Conservation (phyloP, 1,140 invertebrate genomes). For the Neodiprion pinetum region DNA sequence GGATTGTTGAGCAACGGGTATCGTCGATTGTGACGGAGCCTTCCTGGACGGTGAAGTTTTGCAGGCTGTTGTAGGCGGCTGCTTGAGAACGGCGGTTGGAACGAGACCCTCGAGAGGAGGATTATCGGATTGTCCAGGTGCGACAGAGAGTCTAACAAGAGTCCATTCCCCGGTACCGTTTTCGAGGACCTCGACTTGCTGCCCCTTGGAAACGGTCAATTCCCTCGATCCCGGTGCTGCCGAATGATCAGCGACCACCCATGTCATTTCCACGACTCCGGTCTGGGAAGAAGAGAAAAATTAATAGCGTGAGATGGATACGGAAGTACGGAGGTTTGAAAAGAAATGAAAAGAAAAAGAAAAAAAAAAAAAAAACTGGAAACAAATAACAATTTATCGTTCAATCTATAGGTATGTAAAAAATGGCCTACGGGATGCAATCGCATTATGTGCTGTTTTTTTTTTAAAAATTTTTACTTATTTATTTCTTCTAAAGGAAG, state of each 20-base stretch:
- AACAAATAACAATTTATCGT: too few species aligned
- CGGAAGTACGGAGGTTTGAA: neutral
- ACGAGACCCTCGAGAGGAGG: slow-evolving; percentile 81
- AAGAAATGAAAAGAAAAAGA: too few species aligned
- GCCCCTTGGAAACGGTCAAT: slow-evolving; percentile 81
- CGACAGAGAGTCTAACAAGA: slow-evolving; percentile 55
- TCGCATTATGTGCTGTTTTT: too few species aligned
- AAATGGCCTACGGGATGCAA: too few species aligned
- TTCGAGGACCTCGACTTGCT: slow-evolving; percentile 92
- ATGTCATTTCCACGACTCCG: slow-evolving; percentile 80
- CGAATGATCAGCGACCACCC: slow-evolving; percentile 84
- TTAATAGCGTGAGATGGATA: slow-evolving; percentile 16
- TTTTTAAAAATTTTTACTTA: too few species aligned
- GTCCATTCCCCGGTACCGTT: slow-evolving; percentile 62
- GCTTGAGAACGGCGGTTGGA: slow-evolving; percentile 82
- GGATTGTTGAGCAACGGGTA: slow-evolving; percentile 44
- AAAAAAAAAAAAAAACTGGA: too few species aligned
- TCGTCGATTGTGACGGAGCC: slow-evolving; percentile 36
- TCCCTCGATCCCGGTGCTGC: slow-evolving; percentile 74
- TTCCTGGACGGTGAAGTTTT: slow-evolving; percentile 70
- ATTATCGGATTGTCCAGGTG: slow-evolving; percentile 61
- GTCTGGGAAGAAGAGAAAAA: slow-evolving; percentile 62
- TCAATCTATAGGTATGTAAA: too few species aligned
- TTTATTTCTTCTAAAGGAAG: too few species aligned
- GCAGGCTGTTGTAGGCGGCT: slow-evolving; percentile 69